Conservation (phyloP, 1,140 invertebrate genomes). For the Trinorchestia longiramus region DNA sequence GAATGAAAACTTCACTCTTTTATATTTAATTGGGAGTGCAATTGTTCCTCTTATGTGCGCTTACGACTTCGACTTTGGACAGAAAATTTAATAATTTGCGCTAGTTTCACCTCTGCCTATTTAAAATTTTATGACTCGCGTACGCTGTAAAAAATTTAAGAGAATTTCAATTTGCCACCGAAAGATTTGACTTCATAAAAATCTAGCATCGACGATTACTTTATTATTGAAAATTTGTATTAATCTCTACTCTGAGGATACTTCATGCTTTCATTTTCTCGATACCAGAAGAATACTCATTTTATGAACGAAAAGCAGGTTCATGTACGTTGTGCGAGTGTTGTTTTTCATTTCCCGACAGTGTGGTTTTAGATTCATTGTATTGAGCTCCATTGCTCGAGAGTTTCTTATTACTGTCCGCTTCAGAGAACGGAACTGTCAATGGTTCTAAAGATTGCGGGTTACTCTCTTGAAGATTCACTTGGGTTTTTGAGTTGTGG, state of each 20-base stretch:
- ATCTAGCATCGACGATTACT: too few relatives aligned
- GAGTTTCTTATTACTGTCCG: background rate
- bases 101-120: background rate
- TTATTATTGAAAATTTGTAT: background rate
- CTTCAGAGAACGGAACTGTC: background rate
- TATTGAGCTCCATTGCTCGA: background rate
- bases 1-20: background rate
- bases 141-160: background rate
- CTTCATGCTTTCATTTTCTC: background rate
- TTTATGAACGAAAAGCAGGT: background rate
- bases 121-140: background rate
- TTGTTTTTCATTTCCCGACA: background rate
- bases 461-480: background rate
- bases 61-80: background rate
- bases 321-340: background rate
- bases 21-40: background rate
- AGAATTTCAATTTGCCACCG: background rate
- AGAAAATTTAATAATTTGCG: background rate
- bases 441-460: background rate
- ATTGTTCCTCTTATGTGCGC: background rate
- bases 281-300: background rate
- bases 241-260: background rate
- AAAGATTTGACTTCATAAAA: too few relatives aligned
- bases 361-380: background rate
- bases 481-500: background rate